Percentiles rank a stretch among this genome's conserved stretches.
phyloP scores from a whole-genome alignment of 2,797 vertebrate species.

The Sebastes taczanowskii region DNA sequence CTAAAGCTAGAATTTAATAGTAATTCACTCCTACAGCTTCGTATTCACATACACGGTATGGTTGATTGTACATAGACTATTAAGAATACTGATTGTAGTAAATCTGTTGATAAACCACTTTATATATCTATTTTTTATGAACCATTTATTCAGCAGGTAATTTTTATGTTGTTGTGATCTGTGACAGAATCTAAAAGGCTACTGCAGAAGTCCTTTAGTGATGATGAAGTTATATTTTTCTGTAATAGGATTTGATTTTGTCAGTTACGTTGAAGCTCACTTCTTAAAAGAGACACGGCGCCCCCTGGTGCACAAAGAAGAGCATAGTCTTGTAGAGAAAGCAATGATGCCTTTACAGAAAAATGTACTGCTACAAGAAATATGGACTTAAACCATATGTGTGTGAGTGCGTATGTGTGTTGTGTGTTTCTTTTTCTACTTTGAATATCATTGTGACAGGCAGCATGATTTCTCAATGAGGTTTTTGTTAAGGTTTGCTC shows the following conservation, averaged over 20 bases:
- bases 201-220: not conserved
- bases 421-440: conserved; percentile 20
- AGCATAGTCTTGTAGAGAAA: not conserved
- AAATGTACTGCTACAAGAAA: not conserved
- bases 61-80: conserved; percentile 46
- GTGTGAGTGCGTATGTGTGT: not conserved
- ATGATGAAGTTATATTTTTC: conserved; percentile 13
- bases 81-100: conserved; percentile 19
- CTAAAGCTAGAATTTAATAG: not conserved
- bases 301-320: conserved; percentile 54
- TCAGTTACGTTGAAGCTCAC: not conserved
- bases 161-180: conserved; percentile 21
- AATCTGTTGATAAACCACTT: conserved; percentile 46
- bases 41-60: not conserved
- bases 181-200: conserved; percentile 5
- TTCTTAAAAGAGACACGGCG: conserved; percentile 5
- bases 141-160: not conserved
- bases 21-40: conserved; percentile 14
- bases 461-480: conserved; percentile 11
- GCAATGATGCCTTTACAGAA: conserved; percentile 11
- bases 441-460: conserved; percentile 5
- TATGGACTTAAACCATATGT: not conserved
- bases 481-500: conserved; percentile 34
- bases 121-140: conserved; percentile 36
- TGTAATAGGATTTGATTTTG: not conserved